Conservation (phyloP, 2,797 vertebrate genomes). For the Ctenosaura bakeri region DNA sequence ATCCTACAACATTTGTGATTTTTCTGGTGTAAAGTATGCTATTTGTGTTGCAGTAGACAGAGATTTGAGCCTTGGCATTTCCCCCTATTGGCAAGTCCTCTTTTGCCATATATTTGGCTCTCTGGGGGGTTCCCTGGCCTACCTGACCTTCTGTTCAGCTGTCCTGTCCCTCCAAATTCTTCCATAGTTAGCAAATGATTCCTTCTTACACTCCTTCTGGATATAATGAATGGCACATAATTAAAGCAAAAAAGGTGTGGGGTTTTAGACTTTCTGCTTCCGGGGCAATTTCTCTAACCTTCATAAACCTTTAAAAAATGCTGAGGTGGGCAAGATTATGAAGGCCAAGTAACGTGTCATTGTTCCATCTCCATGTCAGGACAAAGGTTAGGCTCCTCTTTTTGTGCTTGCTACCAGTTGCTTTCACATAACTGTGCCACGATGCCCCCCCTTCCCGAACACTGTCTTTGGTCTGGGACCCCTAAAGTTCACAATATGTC, state of each 20-base stretch:
- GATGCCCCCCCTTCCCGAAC: constrained; percentile 56
- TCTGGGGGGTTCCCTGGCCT: constrained; percentile 1
- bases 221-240: constrained; percentile 60
- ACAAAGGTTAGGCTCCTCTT: constrained; percentile 82
- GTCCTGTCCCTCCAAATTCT: constrained; percentile 11
- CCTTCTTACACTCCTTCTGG: constrained; percentile 50
- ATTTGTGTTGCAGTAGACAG: neutral
- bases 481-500: constrained; percentile 71
- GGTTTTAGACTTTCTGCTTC: constrained; percentile 58
- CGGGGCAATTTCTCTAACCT: constrained; percentile 70
- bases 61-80: constrained; percentile 2
- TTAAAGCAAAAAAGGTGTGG: constrained; percentile 66
- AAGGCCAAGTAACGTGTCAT: constrained; percentile 77
- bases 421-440: constrained; percentile 75
- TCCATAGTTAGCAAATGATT: constrained; percentile 5
- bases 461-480: constrained; percentile 71
- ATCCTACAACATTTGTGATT: neutral
- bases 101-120: neutral
- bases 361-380: constrained; percentile 72
- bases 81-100: neutral
- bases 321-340: constrained; percentile 78
- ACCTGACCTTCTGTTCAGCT: constrained; percentile 3
- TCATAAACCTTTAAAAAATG: constrained; percentile 78
- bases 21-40: neutral
- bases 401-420: constrained; percentile 79